These are phyloP conservation scores for Ophion obscuratus DNA, from an alignment of 2,888 invertebrate species.

Conservation along the genomic window DNA sequence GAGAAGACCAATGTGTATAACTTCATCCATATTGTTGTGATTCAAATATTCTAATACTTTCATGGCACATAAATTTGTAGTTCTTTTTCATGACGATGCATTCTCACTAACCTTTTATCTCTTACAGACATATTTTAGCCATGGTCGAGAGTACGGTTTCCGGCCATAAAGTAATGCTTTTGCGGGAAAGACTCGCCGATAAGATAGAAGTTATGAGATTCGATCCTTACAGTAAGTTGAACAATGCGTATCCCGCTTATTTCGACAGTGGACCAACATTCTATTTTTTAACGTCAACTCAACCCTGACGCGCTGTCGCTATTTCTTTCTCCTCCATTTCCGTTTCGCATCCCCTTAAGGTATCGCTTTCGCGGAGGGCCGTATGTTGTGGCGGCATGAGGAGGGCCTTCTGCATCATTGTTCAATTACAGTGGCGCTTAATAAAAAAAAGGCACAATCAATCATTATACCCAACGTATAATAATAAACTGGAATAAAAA, in stretches of 20 bases:
- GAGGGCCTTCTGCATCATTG: too few species aligned
- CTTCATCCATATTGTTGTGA: too few species aligned
- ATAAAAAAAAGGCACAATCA: too few species aligned
- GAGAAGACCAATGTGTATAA: too few species aligned
- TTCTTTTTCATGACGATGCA: neutral
- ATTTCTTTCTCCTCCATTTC: neutral
- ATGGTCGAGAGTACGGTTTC: slow-evolving; percentile 91
- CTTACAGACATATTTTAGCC: slow-evolving; percentile 90
- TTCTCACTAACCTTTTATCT: neutral
- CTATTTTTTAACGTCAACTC: too few species aligned
- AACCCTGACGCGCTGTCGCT: neutral
- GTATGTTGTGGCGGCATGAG: too few species aligned
- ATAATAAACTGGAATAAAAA: too few species aligned
- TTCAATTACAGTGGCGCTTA: too few species aligned
- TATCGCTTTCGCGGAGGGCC: too few species aligned
- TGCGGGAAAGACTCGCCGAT: slow-evolving; percentile 90
- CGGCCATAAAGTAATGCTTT: slow-evolving; percentile 88
- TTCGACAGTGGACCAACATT: neutral
- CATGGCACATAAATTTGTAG: neutral
- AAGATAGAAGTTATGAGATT: slow-evolving; percentile 91
- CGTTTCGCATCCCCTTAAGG: neutral
- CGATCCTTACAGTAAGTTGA: slow-evolving; percentile 92
- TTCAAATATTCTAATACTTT: neutral
- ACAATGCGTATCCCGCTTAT: neutral
- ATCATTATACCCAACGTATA: too few species aligned